Base-by-base conservation (phyloP, 2,113 vertebrate species). In the Sclerurus mexicanus region DNA sequence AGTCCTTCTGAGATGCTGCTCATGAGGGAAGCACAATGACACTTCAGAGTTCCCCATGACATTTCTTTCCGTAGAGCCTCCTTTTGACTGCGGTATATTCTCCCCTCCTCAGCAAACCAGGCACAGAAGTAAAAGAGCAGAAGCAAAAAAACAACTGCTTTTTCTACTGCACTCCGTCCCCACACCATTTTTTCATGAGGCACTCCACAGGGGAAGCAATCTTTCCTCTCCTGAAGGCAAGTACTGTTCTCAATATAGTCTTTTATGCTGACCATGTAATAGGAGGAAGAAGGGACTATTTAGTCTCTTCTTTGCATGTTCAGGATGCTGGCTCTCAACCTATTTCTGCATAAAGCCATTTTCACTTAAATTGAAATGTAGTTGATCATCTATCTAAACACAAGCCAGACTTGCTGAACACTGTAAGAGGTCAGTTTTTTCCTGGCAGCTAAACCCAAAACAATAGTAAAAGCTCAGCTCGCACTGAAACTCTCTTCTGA, bases 401-500 rank as follows among this genome's bases (percentile, higher is more conserved):
- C 77, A 79, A 93, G 64, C 47, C 92, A 96, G 92, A 82, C 64
- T 92, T 92, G 72, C 80, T 87, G 72, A 94, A 94, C 73, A 60
- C 49, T 69, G 33, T 62, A 86, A 67, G 90, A 96, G 92, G 90
- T 96, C 90, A 94, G 3, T 66, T 93, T 94, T 96, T 97, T 97
- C 96, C 96, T 97, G 95, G 95, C 95, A 96, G 66, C 80, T 85
- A 94, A 94, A 94, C 93, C 80, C 85, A 93, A 96, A 96, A 93
- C 92, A 96, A 90, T 96, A 96, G 96, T 94, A 96, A 95, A 96
- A 95, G 80, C 86, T 92, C 90, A 92, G 42, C 76, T 93, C 14
- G 5, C 40, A 25, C 60, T 90, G 77, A 85, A 92, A 78, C 80
- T 56, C 62, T 95, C 27, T 47, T 80, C 64, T 92, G 85, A 62